Conservation (phyloP, 2,797 vertebrate species). For the Leptodactylus fallax region DNA sequence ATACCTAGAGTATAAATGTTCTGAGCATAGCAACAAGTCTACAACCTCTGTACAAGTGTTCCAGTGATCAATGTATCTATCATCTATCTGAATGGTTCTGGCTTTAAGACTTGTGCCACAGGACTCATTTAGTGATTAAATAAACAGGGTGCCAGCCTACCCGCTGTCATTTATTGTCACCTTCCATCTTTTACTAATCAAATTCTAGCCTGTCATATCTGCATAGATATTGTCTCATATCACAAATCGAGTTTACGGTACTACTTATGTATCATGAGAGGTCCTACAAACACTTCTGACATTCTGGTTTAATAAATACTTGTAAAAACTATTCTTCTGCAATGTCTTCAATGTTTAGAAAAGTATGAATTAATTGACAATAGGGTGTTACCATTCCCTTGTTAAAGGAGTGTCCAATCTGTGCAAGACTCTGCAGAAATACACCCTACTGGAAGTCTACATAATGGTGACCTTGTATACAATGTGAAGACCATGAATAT, state of each 20-base stretch:
- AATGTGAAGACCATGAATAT: no score
- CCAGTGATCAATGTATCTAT: not conserved
- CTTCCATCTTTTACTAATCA: not conserved
- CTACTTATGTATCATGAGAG: not conserved
- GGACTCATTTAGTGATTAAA: not conserved
- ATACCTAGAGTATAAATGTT: not conserved
- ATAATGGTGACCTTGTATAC: no score
- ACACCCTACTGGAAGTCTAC: no score
- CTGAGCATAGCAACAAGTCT: not conserved
- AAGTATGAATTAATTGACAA: not conserved
- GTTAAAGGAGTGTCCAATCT: not conserved
- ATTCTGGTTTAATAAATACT: not conserved
- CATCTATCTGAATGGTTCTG: not conserved
- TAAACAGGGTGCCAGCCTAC: not conserved
- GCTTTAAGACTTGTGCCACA: not conserved
- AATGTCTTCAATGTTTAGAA: not conserved
- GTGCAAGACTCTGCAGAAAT: no score
- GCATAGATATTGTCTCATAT: not conserved
- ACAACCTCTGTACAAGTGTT: not conserved
- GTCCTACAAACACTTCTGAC: not conserved
- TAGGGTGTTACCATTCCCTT: not conserved
- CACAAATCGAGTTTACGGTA: not conserved
- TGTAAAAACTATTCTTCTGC: not conserved
- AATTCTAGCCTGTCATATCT: not conserved
- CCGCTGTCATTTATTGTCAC: not conserved